Base-by-base conservation (phyloP, 2,888 invertebrate genomes). In the Drosophila pullipes region DNA sequence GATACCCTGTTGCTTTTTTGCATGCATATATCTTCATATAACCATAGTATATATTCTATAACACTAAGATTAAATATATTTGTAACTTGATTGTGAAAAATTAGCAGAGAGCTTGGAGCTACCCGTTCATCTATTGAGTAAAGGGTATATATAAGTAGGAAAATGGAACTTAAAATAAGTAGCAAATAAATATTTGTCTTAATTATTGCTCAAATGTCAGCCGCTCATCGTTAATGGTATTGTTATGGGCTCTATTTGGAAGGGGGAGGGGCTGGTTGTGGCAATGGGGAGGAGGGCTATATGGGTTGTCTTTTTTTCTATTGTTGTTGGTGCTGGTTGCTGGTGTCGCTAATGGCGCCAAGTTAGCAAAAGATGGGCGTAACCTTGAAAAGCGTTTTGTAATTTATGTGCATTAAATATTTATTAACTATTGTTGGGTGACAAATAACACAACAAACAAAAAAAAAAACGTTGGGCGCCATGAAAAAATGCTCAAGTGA, bases 341-440 rank as follows among this genome's bases (percentile, higher is more conserved):
- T 64, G 63, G 22, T 50, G 69, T 31, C 41, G 28, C 64, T 70
- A 72, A 81, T 80, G 60, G 66, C 37, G 65, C 30, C 47, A 47
- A 47, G 68, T 70, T 39, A 28, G 65, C 68, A 67, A 66, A 50
- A 49, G 70, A 57, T 74, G 71, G 69, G 59, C 69, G 74, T 76
- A 86, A 90, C 86, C 86, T 86, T 86, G 86, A 90, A 86, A 86
- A 89, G 75, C 74, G 73, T 81, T 90, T 86, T 75, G 77, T 81
- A 89, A 89, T 90, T 86, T 86, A 86, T 90, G 86, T 86, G 52
- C 89, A 90, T 86, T 81, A 86, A 86, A 78, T 81, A 86, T 86
- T 86, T 79, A 86, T 69, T 74, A 73, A 85, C 78, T 76, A 87
- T 85, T 88, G 85, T 80, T 76, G 69, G 69, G 69, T 31, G 89